Evolutionary conservation across 1,140 invertebrate genomes (phyloP), one percentile per base, ranked within the genome.

Genomic region (Drosophila orosa): DNA sequence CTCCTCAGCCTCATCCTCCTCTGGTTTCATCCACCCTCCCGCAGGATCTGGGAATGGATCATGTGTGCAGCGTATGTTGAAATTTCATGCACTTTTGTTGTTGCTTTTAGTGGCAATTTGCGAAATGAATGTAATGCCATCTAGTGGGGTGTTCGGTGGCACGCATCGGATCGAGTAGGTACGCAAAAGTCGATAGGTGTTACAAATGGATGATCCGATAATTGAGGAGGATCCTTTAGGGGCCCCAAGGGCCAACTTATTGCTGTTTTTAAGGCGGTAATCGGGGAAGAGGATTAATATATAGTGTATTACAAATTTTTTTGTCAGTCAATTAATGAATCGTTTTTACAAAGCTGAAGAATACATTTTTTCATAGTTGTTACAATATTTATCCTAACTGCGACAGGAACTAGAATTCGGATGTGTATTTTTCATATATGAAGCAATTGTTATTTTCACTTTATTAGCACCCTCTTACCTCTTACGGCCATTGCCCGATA

Each of bases 21-120:
- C 25, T 5, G 7, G 24, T 1, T 10, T 35, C 50, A n/a, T 31
- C 9, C 35, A 42, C 42, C 67, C 50, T 27, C 9, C 17, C 10
- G 15, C 17, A 19, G 37, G 48, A 57, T 67, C 58, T 82, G 80
- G 61, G 82, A 90, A 79, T 78, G 86, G 86, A 85, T 90, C 85
- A 85, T 90, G 74, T 90, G 81, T 60, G 74, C 78, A 45, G 37
- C 81, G 71, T 79, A 85, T 90, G 78, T 79, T 66, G 63, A 75
- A 85, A 90, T 85, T 81, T 67, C 47, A 75, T 66, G 56, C 71
- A 45, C 58, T 62, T 29, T 48, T 71, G 63, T 77, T 35, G 50
- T 60, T 71, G 40, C 40, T 62, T 25, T 60, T 75, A 40, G 40
- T 50, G 62, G 33, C 50, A 52, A 74, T 73, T 67, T 63, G 47